Percentiles rank a stretch among this genome's conserved stretches.
These are phyloP conservation scores for Accipiter cooperii DNA, from an alignment of 2,113 vertebrate genomes.

Conservation along the genomic window DNA sequence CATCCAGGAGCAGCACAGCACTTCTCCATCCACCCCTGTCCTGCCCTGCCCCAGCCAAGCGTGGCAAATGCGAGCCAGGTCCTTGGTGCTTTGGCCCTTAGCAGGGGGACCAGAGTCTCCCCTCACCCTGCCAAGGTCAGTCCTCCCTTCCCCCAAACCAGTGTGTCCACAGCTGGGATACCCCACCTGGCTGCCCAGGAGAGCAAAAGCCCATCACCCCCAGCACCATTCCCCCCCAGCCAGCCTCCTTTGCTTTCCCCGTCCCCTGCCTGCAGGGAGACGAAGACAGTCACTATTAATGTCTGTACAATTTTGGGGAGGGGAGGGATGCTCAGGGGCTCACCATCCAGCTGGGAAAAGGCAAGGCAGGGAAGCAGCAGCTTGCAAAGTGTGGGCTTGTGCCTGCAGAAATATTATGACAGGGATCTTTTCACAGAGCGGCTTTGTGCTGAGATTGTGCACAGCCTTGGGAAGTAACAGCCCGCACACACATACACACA, in stretches of 20 bases:
- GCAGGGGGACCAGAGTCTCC: fast-evolving
- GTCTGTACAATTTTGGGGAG: neutral
- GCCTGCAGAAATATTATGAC: constrained; percentile 61
- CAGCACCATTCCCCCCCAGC: neutral
- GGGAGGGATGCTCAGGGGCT: neutral
- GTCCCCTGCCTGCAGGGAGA: neutral
- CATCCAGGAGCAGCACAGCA: neutral
- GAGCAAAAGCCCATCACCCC: neutral
- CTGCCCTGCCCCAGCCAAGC: neutral
- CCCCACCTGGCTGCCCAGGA: neutral
- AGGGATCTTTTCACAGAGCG: constrained; percentile 50
- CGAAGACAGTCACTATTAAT: neutral
- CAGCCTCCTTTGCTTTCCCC: neutral
- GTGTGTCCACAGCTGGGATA: neutral
- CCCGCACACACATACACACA: neutral
- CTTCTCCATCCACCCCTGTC: neutral
- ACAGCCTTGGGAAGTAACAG: neutral
- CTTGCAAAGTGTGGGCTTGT: constrained; percentile 11
- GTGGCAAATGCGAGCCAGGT: neutral
- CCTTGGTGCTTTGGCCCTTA: neutral
- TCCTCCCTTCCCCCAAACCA: neutral
- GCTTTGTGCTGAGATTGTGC: constrained; percentile 49
- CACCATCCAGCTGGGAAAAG: constrained; percentile 28
- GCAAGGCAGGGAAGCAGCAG: constrained; percentile 29
- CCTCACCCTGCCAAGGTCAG: neutral